Conservation (phyloP, 2,113 vertebrate genomes). For the Pedionomus torquatus region DNA sequence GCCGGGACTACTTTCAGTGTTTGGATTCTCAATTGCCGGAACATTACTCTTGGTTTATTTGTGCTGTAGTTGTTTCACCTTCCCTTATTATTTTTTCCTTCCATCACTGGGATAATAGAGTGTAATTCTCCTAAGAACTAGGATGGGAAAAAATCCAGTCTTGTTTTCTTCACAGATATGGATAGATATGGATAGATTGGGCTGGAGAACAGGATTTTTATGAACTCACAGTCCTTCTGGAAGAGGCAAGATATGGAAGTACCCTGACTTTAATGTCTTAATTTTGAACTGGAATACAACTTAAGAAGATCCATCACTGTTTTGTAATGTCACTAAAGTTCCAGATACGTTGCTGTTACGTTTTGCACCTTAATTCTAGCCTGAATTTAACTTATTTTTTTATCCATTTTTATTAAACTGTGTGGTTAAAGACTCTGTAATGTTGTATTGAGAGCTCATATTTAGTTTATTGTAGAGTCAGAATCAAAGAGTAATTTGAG, state of each 20-base stretch:
- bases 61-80: conserved; percentile 23
- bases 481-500: neutral
- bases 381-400: neutral
- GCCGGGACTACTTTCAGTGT: neutral
- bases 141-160: neutral
- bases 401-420: neutral
- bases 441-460: neutral
- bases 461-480: neutral
- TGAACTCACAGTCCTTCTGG: neutral
- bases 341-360: neutral
- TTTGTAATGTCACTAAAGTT: neutral
- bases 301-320: neutral
- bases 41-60: conserved; percentile 38
- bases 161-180: conserved; percentile 26
- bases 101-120: neutral
- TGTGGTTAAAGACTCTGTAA: neutral
- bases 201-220: neutral
- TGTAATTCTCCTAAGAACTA: neutral
- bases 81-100: neutral
- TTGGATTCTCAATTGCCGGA: neutral
- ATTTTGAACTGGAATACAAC: neutral
- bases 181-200: neutral
- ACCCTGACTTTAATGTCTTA: neutral
- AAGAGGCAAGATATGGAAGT: neutral
- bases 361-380: neutral